These are phyloP conservation scores for Luehdorfia chinensis DNA, from an alignment of 1,140 invertebrate species.

Conservation along the genomic window DNA sequence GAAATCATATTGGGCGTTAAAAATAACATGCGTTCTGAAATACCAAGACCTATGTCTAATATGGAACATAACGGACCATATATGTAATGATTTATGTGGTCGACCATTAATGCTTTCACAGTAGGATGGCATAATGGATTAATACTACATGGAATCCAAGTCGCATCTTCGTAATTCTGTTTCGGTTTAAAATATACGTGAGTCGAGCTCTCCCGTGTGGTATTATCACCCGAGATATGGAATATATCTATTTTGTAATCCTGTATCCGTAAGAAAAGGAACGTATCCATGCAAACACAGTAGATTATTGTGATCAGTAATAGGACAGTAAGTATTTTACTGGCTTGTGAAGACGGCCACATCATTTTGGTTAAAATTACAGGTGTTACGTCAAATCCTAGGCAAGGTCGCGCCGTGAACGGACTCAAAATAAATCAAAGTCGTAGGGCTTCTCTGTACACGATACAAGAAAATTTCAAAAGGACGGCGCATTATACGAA, in stretches of 20 bases:
- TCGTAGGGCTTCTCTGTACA: slow-evolving; percentile 4
- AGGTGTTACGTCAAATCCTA: slow-evolving; percentile 7
- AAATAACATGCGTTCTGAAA: slow-evolving; percentile 79
- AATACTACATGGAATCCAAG: slow-evolving; percentile 81
- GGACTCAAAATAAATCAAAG: slow-evolving; percentile 8
- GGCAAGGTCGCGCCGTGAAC: slow-evolving; percentile 5
- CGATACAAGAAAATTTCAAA: neutral
- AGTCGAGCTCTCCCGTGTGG: slow-evolving; percentile 42
- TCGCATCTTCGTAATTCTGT: slow-evolving; percentile 77
- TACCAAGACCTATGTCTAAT: slow-evolving; percentile 79
- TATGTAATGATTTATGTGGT: slow-evolving; percentile 87
- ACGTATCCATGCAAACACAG: slow-evolving; percentile 63
- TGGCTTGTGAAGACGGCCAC: slow-evolving; percentile 70
- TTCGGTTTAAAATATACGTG: slow-evolving; percentile 22
- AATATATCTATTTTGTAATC: slow-evolving; percentile 55
- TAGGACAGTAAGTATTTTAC: slow-evolving; percentile 57
- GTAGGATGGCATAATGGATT: slow-evolving; percentile 86
- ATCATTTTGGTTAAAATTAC: slow-evolving; percentile 49
- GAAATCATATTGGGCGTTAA: slow-evolving; percentile 89
- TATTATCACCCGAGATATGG: slow-evolving; percentile 32
- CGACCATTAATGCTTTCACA: slow-evolving; percentile 85
- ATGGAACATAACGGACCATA: slow-evolving; percentile 84
- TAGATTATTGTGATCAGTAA: slow-evolving; percentile 48
- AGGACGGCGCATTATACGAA: neutral
- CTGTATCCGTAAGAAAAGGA: slow-evolving; percentile 56